Evolutionary conservation across 2,888 invertebrate genomes (phyloP), one percentile per base, ranked within the genome.

Genomic region (Ichneumon xanthorius): DNA sequence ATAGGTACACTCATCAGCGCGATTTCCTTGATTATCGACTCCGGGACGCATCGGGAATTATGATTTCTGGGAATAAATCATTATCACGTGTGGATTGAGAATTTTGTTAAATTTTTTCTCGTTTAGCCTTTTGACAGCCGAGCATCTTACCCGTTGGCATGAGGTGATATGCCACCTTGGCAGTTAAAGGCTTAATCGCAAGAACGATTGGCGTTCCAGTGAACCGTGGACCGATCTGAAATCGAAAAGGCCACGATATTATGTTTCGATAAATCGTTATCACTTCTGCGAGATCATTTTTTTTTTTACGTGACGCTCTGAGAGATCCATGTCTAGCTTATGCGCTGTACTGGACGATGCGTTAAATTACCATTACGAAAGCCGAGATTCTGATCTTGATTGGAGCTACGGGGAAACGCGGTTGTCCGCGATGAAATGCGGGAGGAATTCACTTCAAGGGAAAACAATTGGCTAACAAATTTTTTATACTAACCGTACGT

Each of bases 361-460:
- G 61, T 79, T 79, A 75, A 83, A 79, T 79, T 63, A 73, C 79
- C 73, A 37, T 73, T 73, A 70, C 53, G 70, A 70, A 45, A 55
- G n/a, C 45, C 45, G 40, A 11, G 9, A 11, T 2, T 40, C 40
- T 40, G 19, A 70, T 70, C 33, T 79, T 33, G 45, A 77, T 30
- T n/a, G 5, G 45, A n/a, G 6, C 26, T 26, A 67, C 53, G 11
- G 4, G 16, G 4, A 40, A 45, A n/a, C 33, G 11, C 2, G 22
- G 16, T 55, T 78, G 26, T 45, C 6, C 5, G 4, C 14, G 55
- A 53, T 19, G 53, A n/a, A 37, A 14, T 6, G 19, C 71, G 33
- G 22, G 22, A 58, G 14, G 26, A 55, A 22, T 40, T 5, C 26
- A 19, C 72, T 58, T 16, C 30, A 4, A 14, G 16, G 16, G n/a